These are phyloP conservation scores for Marisa cornuarietis DNA, from an alignment of 1,140 invertebrate species.

Conservation along the genomic window DNA sequence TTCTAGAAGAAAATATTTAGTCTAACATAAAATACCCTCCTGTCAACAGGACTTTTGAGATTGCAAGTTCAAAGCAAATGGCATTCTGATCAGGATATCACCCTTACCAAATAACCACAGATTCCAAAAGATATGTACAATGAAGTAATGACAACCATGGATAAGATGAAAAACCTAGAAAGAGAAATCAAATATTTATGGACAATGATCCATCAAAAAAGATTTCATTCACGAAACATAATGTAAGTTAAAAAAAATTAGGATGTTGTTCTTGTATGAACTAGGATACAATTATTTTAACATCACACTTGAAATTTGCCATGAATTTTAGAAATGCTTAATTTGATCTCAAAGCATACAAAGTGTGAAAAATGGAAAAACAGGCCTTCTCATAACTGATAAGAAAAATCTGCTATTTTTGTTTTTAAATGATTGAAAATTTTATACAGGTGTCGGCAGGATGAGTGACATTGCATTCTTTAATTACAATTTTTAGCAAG, in stretches of 20 bases:
- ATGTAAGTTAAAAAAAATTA: neutral
- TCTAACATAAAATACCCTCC: neutral
- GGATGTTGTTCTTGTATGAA: too few relatives aligned
- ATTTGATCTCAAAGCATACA: too few relatives aligned
- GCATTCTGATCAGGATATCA: neutral
- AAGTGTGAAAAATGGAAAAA: too few relatives aligned
- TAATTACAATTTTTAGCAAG: too few relatives aligned
- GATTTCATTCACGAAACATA: neutral
- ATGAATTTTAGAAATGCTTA: too few relatives aligned
- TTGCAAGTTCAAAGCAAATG: neutral
- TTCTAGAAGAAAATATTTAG: neutral
- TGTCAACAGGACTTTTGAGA: neutral
- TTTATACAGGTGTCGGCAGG: too few relatives aligned
- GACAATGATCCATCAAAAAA: neutral
- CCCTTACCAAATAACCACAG: slow-evolving; percentile 67
- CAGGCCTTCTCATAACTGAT: too few relatives aligned
- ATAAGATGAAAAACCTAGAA: slow-evolving; percentile 63
- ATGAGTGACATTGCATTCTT: too few relatives aligned
- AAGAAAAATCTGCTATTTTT: too few relatives aligned
- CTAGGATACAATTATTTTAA: too few relatives aligned
- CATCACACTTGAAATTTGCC: too few relatives aligned
- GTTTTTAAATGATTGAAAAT: too few relatives aligned
- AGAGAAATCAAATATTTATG: neutral
- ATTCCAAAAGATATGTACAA: slow-evolving; percentile 68
- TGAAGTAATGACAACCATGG: slow-evolving; percentile 64